A percentile compares a stretch with the other conserved stretches of the same genome.
Conservation (phyloP, 2,797 vertebrate genomes). For the Helarctos malayanus region DNA sequence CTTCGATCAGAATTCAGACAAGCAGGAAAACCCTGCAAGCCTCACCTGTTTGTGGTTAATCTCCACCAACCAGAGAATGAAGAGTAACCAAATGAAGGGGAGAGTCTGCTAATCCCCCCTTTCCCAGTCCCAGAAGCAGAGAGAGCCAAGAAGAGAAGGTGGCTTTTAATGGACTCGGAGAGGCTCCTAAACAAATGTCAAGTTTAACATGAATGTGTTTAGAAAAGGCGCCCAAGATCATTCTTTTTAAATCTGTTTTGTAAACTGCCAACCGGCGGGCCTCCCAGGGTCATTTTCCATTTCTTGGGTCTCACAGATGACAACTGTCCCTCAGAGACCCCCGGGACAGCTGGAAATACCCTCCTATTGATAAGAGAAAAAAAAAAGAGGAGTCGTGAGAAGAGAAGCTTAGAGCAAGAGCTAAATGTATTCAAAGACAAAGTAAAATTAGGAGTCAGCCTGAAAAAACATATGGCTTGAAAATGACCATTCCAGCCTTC, state of each 20-base stretch:
- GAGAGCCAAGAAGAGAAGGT: slow-evolving; percentile 60
- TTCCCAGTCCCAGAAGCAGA: slow-evolving; percentile 82
- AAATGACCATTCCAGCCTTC: slow-evolving; percentile 83
- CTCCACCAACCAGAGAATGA: slow-evolving; percentile 84
- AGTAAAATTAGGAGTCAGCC: slow-evolving; percentile 85
- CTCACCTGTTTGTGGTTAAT: slow-evolving; percentile 90
- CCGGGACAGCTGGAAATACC: slow-evolving; percentile 83
- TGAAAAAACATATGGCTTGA: slow-evolving; percentile 85
- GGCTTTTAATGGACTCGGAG: slow-evolving; percentile 78
- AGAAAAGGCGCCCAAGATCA: slow-evolving; percentile 86
- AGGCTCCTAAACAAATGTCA: slow-evolving; percentile 87
- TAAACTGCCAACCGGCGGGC: slow-evolving; percentile 78
- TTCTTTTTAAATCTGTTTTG: slow-evolving; percentile 87
- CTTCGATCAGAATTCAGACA: slow-evolving; percentile 85
- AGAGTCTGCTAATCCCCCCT: slow-evolving; percentile 68
- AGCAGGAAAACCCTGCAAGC: slow-evolving; percentile 82
- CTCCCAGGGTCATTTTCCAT: slow-evolving; percentile 83
- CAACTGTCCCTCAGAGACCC: slow-evolving; percentile 83
- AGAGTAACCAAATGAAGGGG: slow-evolving; percentile 73
- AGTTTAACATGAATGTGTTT: slow-evolving; percentile 86
- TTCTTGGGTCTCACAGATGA: slow-evolving; percentile 76
- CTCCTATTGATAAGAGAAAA: slow-evolving; percentile 82
- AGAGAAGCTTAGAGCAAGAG: slow-evolving; percentile 83
- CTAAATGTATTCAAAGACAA: slow-evolving; percentile 84
- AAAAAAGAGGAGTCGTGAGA: slow-evolving; percentile 83